Conservation (phyloP, 1,140 invertebrate species). For the Temnothorax longispinosus region DNA sequence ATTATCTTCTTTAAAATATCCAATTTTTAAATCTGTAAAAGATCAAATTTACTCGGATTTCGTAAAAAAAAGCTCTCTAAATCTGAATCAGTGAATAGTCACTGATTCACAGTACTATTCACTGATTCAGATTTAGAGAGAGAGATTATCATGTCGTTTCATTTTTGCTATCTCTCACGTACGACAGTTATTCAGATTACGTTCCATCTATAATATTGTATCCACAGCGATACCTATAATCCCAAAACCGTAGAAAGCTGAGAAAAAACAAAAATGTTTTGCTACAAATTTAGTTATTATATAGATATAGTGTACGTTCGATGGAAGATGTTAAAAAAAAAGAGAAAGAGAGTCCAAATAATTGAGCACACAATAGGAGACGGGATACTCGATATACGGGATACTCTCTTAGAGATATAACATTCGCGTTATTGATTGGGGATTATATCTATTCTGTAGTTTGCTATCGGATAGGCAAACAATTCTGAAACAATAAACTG, state of each 20-base stretch:
- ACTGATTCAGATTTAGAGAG: no score
- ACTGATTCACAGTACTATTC: no score
- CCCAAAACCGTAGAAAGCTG: background rate
- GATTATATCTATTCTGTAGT: constrained; percentile 27
- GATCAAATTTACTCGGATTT: background rate
- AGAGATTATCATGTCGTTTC: background rate
- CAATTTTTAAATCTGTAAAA: background rate
- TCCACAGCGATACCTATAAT: background rate
- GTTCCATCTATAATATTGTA: background rate
- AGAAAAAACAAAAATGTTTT: constrained; percentile 2
- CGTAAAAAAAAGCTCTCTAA: background rate
- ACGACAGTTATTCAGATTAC: background rate
- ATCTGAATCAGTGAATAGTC: no score
- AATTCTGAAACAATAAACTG: background rate
- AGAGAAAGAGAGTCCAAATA: background rate
- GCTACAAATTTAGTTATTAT: background rate
- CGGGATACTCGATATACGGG: background rate
- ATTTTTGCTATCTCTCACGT: background rate
- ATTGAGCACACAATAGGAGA: background rate
- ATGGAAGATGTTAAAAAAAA: background rate
- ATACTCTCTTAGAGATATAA: constrained; percentile 14
- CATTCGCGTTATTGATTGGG: constrained; percentile 24
- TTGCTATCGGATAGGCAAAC: background rate
- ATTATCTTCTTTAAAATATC: background rate
- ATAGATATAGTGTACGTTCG: background rate